Conservation (phyloP, 2,888 invertebrate genomes). For the Helicoverpa assulta region DNA sequence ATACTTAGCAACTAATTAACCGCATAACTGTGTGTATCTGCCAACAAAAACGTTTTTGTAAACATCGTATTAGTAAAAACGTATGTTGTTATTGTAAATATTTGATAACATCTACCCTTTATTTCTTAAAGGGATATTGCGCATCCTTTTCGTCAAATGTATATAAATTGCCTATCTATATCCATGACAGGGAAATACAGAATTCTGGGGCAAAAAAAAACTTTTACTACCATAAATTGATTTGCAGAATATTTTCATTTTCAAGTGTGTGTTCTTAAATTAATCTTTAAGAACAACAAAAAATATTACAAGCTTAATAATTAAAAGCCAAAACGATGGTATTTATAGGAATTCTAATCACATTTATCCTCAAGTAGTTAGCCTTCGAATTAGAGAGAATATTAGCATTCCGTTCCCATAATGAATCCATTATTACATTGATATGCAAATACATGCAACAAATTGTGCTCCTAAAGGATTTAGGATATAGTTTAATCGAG, state of each 20-base stretch:
- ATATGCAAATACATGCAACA: conserved; percentile 81
- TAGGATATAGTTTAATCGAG: conserved; percentile 70
- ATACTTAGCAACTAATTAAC: conserved; percentile 37
- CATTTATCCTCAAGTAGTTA: conserved; percentile 69
- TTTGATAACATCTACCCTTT: too few relatives aligned
- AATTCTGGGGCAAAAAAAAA: too few relatives aligned
- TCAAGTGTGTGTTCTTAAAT: too few relatives aligned
- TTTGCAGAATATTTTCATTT: too few relatives aligned
- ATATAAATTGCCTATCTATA: too few relatives aligned
- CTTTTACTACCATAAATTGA: too few relatives aligned
- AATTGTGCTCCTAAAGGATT: conserved; percentile 75
- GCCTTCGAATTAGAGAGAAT: conserved; percentile 77
- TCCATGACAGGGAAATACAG: too few relatives aligned
- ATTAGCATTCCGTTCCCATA: conserved; percentile 79
- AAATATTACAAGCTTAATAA: not conserved
- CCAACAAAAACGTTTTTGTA: conserved; percentile 12
- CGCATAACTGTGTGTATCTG: conserved; percentile 32
- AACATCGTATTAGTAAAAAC: not conserved
- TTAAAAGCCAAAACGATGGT: conserved; percentile 17
- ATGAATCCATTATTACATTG: conserved; percentile 79
- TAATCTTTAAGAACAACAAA: too few relatives aligned
- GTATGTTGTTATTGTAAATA: not conserved
- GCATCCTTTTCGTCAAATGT: too few relatives aligned
- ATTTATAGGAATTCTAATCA: conserved; percentile 35
- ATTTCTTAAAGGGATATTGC: too few relatives aligned